These are phyloP conservation scores for Rhynchopsitta pachyrhyncha DNA, from an alignment of 2,113 vertebrate genomes.

Conservation along the genomic window DNA sequence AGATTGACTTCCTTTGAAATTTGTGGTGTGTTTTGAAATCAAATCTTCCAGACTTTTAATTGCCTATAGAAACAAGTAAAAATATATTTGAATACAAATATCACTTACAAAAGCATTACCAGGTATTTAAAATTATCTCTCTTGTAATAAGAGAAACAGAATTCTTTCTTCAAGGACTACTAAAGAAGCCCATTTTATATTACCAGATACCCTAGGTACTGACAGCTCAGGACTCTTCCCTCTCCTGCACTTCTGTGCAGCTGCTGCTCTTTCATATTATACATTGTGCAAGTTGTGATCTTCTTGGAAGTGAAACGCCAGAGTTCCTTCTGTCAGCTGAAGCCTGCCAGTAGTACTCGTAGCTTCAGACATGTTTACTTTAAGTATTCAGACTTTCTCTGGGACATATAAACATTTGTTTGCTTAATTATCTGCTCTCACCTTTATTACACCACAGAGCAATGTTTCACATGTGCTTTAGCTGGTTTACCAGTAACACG, in stretches of 20 bases:
- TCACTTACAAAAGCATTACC: not conserved
- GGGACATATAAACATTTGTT: not conserved
- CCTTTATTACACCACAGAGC: not conserved
- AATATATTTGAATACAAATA: constrained; percentile 42
- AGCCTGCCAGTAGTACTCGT: not conserved
- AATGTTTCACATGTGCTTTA: not conserved
- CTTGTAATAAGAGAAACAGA: not conserved
- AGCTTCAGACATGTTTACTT: not conserved
- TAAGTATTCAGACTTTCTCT: constrained; percentile 15
- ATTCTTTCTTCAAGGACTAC: not conserved
- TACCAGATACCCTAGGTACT: not conserved
- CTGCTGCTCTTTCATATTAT: not conserved
- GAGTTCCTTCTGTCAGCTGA: not conserved
- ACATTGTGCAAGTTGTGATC: not conserved
- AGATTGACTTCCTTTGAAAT: constrained; percentile 13
- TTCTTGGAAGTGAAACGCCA: not conserved
- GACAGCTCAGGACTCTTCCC: not conserved
- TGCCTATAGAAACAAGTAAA: constrained; percentile 61
- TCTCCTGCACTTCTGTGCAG: not conserved
- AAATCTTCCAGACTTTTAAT: constrained; percentile 24
- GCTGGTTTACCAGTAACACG: rapidly evolving
- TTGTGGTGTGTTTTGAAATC: constrained; percentile 31
- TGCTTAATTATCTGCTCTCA: not conserved
- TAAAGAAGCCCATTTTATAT: not conserved
- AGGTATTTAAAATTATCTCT: not conserved